Evolutionary conservation across 2,113 vertebrate species (phyloP), one percentile per base, ranked within the genome.

Genomic region (Myrmophylax atrothorax): DNA sequence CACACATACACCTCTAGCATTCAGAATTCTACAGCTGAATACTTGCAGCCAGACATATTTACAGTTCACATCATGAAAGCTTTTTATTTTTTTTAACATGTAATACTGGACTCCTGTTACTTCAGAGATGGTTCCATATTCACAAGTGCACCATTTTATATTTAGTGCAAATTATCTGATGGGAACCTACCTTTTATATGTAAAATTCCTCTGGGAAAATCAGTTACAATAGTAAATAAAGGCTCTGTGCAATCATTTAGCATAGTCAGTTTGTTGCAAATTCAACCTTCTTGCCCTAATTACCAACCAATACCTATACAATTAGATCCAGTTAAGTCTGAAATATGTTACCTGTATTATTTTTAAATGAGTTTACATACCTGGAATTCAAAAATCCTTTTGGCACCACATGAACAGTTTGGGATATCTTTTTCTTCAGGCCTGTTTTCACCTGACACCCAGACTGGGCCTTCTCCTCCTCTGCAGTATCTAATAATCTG

Each of bases 361-460:
- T 72, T 58, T 60, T 26, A 84, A 64, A 77, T 81, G 6, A 73
- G 58, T 64, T 33, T 56, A 87, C 95, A 31, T 98, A 99, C 99
- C 99, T 99, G 99, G 87, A 99, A 99, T 97, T 99, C 99, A 98
- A 99, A 99, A 56, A 92, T 87, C 92, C 99, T 98, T 96, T 97
- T 98, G 73, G 99, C 97, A 59, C 99, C 99, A 97, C 99, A 99
- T 47, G 53, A 82, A 90, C 99, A 99, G 68, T 98, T 67, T 94
- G 98, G 99, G 92, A 99, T 98, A 72, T 99, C 98, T 47, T 98
- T 92, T 89, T 98, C 98, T 70, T 95, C 94, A 62, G 99, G 99
- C 75, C 98, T 96, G 25, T 99, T 98, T 96, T 98, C 97, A 59
- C 97, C 97, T 17, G 99, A 99, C 44, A 99, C 98, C 99, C 99